These are phyloP conservation scores for Oithona nana DNA, from an alignment of 2,888 invertebrate species.

Conservation along the genomic window DNA sequence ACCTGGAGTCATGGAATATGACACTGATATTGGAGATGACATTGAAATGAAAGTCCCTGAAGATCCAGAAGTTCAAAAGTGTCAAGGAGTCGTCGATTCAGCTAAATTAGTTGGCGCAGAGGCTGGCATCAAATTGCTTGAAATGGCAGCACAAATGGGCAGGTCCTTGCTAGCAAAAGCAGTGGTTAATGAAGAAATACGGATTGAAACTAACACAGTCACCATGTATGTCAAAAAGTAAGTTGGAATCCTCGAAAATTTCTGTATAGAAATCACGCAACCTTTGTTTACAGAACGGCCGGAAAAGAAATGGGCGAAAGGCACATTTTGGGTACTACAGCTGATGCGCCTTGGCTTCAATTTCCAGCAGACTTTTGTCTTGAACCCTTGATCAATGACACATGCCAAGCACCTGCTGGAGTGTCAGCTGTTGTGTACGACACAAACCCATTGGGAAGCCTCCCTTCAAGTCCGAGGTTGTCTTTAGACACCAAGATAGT, in stretches of 20 bases:
- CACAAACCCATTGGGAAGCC: not conserved
- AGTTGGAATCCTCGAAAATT: no score
- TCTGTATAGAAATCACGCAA: not conserved
- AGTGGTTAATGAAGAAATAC: not conserved
- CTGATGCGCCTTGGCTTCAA: conserved; percentile 3
- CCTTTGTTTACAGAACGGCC: not conserved
- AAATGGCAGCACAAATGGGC: not conserved
- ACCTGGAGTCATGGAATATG: conserved; percentile 2
- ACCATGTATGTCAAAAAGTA: conserved; percentile 1
- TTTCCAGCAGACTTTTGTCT: conserved; percentile 7
- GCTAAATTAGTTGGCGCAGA: not conserved
- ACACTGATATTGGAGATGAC: conserved; percentile 13
- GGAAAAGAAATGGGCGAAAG: not conserved
- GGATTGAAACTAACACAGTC: not conserved
- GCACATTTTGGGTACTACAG: not conserved
- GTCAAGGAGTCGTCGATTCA: conserved; percentile 1
- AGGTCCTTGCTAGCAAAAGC: not conserved
- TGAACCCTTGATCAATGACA: not conserved
- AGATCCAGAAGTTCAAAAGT: not conserved
- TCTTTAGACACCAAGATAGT: not conserved
- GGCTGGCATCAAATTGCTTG: not conserved
- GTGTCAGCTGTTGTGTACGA: conserved; percentile 4
- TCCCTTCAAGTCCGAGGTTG: not conserved
- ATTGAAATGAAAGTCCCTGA: conserved; percentile 7
- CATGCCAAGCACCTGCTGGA: conserved; percentile 7